A percentile compares a stretch with the other conserved stretches of the same genome.
phyloP scores from a whole-genome alignment of 2,797 vertebrate species.

The Hyperoplus lanceolatus region DNA sequence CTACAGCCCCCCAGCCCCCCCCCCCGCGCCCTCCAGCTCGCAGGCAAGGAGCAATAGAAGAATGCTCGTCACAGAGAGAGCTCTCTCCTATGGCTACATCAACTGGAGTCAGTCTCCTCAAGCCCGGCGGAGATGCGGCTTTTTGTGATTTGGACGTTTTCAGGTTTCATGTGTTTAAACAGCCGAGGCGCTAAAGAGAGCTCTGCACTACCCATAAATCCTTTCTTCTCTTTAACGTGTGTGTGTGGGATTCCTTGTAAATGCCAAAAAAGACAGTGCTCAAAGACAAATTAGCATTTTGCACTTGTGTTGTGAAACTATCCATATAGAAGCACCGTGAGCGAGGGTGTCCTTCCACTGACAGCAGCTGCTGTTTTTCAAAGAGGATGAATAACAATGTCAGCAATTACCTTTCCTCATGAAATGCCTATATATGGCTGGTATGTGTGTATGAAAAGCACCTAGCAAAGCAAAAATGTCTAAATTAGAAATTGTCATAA shows the following conservation, averaged over 20 bases:
- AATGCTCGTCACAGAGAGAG: conserved; percentile 42
- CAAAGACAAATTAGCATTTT: conserved; percentile 38
- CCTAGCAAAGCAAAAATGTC: background rate
- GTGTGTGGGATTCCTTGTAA: conserved; percentile 19
- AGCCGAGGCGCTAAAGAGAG: conserved; percentile 10
- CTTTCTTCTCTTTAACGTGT: conserved; percentile 13
- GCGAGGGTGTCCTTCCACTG: conserved; percentile 9
- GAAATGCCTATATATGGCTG: background rate
- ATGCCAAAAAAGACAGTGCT: conserved; percentile 29
- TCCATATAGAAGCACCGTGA: conserved; percentile 3
- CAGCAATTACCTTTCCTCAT: conserved; percentile 12
- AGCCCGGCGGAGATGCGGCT: conserved; percentile 2
- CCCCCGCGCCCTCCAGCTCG: conserved; percentile 36
- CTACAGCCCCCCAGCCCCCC: conserved; percentile 5
- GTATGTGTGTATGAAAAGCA: background rate
- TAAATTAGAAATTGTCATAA: background rate
- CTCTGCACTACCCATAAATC: conserved; percentile 20
- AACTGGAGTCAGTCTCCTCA: conserved; percentile 30
- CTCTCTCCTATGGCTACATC: conserved; percentile 43
- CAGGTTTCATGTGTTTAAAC: conserved; percentile 47
- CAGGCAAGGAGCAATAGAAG: conserved; percentile 49
- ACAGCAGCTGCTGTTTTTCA: conserved; percentile 18
- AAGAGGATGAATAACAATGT: conserved; percentile 9
- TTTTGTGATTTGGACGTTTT: conserved; percentile 36
- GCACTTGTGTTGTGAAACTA: conserved; percentile 29